Evolutionary conservation across 2,113 vertebrate genomes (phyloP).

Genomic region (Turnix velox): DNA sequence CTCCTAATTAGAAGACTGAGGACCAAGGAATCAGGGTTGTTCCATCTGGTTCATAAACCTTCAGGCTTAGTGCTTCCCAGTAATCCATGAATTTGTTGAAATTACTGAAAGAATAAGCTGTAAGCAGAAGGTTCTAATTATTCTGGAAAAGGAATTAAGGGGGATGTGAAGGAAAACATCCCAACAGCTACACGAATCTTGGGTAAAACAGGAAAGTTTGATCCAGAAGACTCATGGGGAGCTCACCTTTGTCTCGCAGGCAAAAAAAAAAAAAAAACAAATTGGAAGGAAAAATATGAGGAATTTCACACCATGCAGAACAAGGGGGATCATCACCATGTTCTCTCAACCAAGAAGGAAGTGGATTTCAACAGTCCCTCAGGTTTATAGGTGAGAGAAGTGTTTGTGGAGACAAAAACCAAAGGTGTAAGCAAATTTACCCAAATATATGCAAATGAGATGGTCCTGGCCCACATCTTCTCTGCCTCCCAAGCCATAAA

Average conservation of each 20-base stretch:
- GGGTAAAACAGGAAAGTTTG: accelerated
- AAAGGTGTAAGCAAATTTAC: accelerated
- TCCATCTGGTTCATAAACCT: background rate
- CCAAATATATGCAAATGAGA: background rate
- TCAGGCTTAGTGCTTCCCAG: background rate
- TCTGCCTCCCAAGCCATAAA: background rate
- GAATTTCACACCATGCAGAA: background rate
- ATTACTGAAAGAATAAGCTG: background rate
- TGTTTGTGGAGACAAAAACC: background rate
- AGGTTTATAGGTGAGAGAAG: background rate
- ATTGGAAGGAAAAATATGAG: background rate
- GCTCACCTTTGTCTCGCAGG: too few species aligned
- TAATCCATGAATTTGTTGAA: background rate
- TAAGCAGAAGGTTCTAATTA: background rate
- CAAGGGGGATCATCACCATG: background rate
- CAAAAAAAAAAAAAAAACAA: too few species aligned
- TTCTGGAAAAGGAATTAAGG: background rate
- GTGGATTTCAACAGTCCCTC: background rate
- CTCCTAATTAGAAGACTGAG: background rate
- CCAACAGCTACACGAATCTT: background rate
- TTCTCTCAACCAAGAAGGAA: background rate
- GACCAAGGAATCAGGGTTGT: background rate
- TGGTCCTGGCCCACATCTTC: background rate
- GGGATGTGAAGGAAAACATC: background rate
- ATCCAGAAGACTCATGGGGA: background rate